A percentile compares a stretch with the other conserved stretches of the same genome.
Conservation (phyloP, 2,113 vertebrate genomes). For the Lanius ludovicianus region DNA sequence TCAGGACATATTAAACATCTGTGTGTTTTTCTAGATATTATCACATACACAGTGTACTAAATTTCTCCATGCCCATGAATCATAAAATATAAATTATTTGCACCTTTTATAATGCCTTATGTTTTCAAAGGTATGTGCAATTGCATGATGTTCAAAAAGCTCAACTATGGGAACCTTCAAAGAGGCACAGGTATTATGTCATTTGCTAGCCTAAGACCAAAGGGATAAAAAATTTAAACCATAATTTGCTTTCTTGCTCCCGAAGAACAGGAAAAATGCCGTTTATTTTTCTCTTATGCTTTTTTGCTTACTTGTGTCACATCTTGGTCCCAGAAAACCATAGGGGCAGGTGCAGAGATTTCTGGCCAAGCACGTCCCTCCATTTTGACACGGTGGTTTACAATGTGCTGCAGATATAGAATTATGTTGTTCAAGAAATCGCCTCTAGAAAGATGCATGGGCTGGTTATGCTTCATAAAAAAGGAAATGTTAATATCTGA, state of each 20-base stretch:
- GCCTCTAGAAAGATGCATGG: background rate
- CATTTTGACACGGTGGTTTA: conserved; percentile 82
- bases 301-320: conserved; percentile 86
- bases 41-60: rapidly evolving
- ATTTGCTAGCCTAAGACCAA: background rate
- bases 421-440: background rate
- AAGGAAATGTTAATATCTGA: background rate
- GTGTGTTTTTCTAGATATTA: background rate
- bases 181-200: background rate
- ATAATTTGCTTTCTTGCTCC: background rate
- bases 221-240: background rate
- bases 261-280: background rate
- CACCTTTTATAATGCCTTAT: background rate
- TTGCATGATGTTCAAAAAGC: background rate
- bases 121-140: background rate
- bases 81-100: background rate
- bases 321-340: conserved; percentile 88
- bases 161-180: background rate
- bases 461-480: background rate
- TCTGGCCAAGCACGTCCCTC: conserved; percentile 82
- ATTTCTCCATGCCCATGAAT: background rate
- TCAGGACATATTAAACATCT: background rate
- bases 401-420: conserved; percentile 76
- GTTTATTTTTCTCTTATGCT: background rate
- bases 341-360: conserved; percentile 90